Conservation (phyloP, 1,140 invertebrate species). For the Philotrypesis tridentata region DNA sequence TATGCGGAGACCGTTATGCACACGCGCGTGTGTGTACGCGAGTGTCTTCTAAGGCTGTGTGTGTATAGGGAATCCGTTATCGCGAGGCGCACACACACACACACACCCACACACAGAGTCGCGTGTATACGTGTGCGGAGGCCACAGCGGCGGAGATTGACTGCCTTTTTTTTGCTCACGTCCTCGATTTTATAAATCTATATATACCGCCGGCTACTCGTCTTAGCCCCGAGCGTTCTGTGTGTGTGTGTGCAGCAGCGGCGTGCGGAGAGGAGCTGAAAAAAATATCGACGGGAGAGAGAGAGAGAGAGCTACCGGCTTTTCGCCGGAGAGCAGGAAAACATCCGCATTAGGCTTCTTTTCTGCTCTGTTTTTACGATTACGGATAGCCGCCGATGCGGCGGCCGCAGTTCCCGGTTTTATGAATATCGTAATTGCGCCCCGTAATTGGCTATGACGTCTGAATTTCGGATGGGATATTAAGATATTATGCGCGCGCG, state of each 20-base stretch:
- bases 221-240: too few relatives aligned
- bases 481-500: background rate
- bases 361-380: background rate
- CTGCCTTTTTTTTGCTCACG: background rate
- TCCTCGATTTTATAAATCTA: background rate
- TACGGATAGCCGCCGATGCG: background rate
- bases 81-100: background rate
- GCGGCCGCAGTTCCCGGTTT: background rate
- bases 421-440: background rate
- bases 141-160: background rate
- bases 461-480: background rate
- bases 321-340: background rate
- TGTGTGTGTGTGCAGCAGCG: too few relatives aligned
- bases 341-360: background rate
- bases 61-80: conserved; percentile 28
- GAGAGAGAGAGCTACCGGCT: too few relatives aligned
- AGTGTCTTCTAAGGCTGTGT: background rate
- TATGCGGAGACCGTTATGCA: conserved; percentile 13
- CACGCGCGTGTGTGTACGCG: background rate
- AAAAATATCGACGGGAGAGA: background rate
- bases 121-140: too few relatives aligned
- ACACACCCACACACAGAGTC: too few relatives aligned
- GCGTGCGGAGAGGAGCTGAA: too few relatives aligned
- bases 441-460: background rate
- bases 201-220: background rate